Evolutionary conservation across 30 jellyfish, hydroid and myxozoan species (phyloP).

Genomic region (Turritopsis rubra): DNA sequence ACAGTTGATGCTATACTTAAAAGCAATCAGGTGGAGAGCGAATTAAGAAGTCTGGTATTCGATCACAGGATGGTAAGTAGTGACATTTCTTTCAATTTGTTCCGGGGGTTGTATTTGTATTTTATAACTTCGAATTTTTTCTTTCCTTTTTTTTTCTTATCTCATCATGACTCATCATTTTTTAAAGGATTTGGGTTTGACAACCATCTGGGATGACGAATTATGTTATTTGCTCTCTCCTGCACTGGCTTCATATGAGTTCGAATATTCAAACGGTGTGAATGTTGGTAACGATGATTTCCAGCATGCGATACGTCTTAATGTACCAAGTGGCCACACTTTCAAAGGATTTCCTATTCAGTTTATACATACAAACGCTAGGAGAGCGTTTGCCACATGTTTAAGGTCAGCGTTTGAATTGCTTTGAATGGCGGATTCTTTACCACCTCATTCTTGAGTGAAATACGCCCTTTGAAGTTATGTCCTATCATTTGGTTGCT

Average conservation of each 20-base stretch:
- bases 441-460: too few relatives aligned
- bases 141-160: neutral
- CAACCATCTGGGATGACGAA: constrained; percentile 90
- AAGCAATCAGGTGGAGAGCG: constrained; percentile 70
- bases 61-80: constrained; percentile 71
- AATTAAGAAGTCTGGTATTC: constrained; percentile 62
- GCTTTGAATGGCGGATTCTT: too few relatives aligned
- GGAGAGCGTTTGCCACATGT: constrained; percentile 71
- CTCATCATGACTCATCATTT: neutral
- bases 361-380: constrained; percentile 64
- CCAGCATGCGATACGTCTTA: constrained; percentile 80
- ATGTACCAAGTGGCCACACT: constrained; percentile 95
- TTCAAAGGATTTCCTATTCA: constrained; percentile 96
- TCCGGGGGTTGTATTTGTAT: too few relatives aligned
- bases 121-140: too few relatives aligned
- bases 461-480: too few relatives aligned
- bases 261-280: constrained; percentile 78
- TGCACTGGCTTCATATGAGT: constrained; percentile 89
- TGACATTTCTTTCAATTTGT: too few relatives aligned
- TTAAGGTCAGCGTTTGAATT: constrained; percentile 79
- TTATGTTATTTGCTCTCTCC: constrained; percentile 75
- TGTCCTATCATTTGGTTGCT: too few relatives aligned
- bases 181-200: constrained; percentile 68
- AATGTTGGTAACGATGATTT: constrained; percentile 85
- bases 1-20: constrained; percentile 40